Base-by-base conservation (phyloP, 2,888 invertebrate species). In the Acanthosoma haemorrhoidale region DNA sequence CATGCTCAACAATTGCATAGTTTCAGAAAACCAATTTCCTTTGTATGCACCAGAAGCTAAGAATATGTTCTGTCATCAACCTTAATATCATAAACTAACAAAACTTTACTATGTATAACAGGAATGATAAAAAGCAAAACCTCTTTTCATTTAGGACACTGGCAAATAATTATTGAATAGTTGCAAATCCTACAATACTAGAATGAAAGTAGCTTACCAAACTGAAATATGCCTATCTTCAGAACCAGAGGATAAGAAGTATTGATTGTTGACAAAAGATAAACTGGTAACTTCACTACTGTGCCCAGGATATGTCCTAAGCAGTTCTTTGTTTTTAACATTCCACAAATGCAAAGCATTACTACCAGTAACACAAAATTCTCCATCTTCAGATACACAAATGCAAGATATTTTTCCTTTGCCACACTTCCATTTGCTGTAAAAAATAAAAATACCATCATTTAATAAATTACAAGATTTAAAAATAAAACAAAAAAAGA, bases 351-450 rank as follows among this genome's bases (percentile, higher is more conserved):
- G 85, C 38, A 89, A 86, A 67, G 76, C 79, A 76, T 77, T 76
- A 21, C 79, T 0, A 81, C 80, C 4, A 79, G 79, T 72, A 8
- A 73, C 68, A 57, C 73, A 66, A 13, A 72, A 69, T 36, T 75
- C 74, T 32, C 76, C 75, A 43, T 76, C 69, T 68, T 81, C 80
- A 21, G 78, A 79, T 72, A 82, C 81, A 38, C 76, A 79, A 0
- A 82, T 80, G 1, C 80, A 78, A 8, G 74, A 71, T 9, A 79
- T 80, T 59, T 70, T 71, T 15, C 66, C 81, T 75, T 84, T 83
- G 77, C 86, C 86, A 69, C 85, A 83, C 82, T 88, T 87, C 86
- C 89, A 86, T 82, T 88, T 86, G 78, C 83, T 86, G 78, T 69
- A 81, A 80, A 58, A 64, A 43, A 74, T 68, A 51, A 68, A 15